These are phyloP conservation scores for Apodemia duryi DNA, from an alignment of 2,888 invertebrate genomes.

Conservation along the genomic window DNA sequence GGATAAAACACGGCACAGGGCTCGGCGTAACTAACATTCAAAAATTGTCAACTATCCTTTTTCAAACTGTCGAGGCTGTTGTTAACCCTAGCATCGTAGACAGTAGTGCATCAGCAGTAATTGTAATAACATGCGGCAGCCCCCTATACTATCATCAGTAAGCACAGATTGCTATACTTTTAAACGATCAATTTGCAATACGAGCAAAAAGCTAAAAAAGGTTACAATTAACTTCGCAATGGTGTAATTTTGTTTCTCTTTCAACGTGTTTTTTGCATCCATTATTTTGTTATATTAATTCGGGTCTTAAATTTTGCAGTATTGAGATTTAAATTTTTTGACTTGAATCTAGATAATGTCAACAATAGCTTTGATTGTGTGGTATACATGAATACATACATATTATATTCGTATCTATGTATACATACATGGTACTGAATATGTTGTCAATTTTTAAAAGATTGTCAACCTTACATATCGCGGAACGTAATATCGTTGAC, in stretches of 20 bases:
- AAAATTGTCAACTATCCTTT: no score
- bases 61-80: not conserved
- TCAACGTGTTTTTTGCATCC: not conserved
- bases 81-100: conserved; percentile 6
- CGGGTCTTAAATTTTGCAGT: not conserved
- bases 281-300: conserved; percentile 8
- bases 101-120: conserved; percentile 25
- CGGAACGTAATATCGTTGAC: no score
- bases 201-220: conserved; percentile 16
- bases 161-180: conserved; percentile 24
- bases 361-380: no score
- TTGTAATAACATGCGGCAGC: conserved; percentile 28
- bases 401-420: no score
- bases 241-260: conserved; percentile 2
- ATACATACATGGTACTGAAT: no score
- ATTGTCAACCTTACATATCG: no score
- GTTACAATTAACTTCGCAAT: conserved; percentile 4
- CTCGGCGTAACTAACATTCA: no score
- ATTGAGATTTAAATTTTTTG: not conserved
- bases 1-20: no score
- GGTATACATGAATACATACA: no score
- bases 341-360: no score
- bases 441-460: no score
- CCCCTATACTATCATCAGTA: conserved; percentile 26
- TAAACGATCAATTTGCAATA: conserved; percentile 26